Conservation (phyloP, 2,797 vertebrate species). For the Sciurus vulgaris region DNA sequence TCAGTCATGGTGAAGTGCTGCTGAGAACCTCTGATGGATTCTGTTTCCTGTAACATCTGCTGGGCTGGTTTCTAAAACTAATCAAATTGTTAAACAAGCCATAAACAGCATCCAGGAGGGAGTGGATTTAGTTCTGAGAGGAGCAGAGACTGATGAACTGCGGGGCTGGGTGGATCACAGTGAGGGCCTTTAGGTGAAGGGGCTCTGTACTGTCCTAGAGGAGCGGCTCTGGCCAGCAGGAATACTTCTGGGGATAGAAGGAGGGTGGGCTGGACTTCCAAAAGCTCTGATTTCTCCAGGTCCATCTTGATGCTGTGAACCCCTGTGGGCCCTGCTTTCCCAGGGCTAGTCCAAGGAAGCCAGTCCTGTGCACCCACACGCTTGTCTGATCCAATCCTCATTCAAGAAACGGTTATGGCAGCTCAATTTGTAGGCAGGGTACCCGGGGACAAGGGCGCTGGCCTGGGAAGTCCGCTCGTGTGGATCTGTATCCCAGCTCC, state of each 20-base stretch:
- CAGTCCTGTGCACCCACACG: too few relatives aligned
- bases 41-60: not conserved
- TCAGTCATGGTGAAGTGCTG: not conserved
- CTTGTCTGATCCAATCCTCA: too few relatives aligned
- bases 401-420: too few relatives aligned
- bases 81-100: not conserved
- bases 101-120: not conserved
- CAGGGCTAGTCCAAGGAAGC: too few relatives aligned
- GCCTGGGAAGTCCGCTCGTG: not conserved
- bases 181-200: too few relatives aligned
- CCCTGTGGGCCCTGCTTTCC: too few relatives aligned
- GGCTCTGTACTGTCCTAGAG: not conserved
- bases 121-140: not conserved
- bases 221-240: not conserved
- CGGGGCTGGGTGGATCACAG: too few relatives aligned
- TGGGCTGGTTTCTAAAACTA: not conserved
- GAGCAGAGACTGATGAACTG: not conserved
- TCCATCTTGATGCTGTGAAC: too few relatives aligned
- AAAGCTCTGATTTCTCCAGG: not conserved
- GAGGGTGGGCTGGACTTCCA: too few relatives aligned
- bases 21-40: not conserved
- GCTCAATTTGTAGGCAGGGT: too few relatives aligned
- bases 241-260: not conserved
- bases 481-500: not conserved
- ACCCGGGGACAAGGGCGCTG: too few relatives aligned